phyloP scores from a whole-genome alignment of 64 coral and sea anemone species.

The Montipora sp. region DNA sequence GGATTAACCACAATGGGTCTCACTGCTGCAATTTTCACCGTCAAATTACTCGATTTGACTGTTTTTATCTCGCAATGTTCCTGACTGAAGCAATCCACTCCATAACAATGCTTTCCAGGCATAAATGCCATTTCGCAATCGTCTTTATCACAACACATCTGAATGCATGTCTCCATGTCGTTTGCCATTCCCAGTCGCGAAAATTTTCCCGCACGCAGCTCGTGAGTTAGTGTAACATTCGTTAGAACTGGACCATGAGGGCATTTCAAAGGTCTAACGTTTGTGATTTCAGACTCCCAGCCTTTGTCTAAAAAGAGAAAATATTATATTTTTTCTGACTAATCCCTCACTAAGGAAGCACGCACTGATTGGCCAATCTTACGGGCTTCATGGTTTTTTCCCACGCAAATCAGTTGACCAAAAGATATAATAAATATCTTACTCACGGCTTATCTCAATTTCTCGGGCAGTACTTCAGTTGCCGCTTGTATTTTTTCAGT shows the following conservation, averaged over 20 bases:
- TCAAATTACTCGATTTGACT: slow-evolving; percentile 81
- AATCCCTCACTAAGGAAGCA: no score
- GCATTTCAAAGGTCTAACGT: slow-evolving; percentile 66
- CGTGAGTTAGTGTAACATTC: slow-evolving; percentile 80
- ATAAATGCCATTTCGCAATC: slow-evolving; percentile 94
- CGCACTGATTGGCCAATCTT: no score
- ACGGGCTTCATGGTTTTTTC: no score
- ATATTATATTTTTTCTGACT: neutral
- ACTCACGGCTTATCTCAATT: no score
- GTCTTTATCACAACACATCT: slow-evolving; percentile 83
- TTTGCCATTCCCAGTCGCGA: slow-evolving; percentile 75
- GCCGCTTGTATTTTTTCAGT: no score
- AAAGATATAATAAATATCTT: no score
- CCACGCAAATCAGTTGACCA: no score
- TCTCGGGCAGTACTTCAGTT: no score
- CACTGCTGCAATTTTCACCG: slow-evolving; percentile 78
- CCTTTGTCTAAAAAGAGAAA: slow-evolving; percentile 43
- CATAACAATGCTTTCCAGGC: slow-evolving; percentile 93
- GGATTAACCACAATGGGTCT: slow-evolving; percentile 75
- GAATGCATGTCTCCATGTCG: slow-evolving; percentile 87
- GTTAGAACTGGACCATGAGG: slow-evolving; percentile 76
- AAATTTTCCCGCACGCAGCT: slow-evolving; percentile 82
- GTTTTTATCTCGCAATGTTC: slow-evolving; percentile 85
- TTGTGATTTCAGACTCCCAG: slow-evolving; percentile 67
- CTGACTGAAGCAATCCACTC: slow-evolving; percentile 93